These are phyloP conservation scores for Delphinapterus leucas DNA, from an alignment of 2,113 vertebrate genomes.

Conservation along the genomic window DNA sequence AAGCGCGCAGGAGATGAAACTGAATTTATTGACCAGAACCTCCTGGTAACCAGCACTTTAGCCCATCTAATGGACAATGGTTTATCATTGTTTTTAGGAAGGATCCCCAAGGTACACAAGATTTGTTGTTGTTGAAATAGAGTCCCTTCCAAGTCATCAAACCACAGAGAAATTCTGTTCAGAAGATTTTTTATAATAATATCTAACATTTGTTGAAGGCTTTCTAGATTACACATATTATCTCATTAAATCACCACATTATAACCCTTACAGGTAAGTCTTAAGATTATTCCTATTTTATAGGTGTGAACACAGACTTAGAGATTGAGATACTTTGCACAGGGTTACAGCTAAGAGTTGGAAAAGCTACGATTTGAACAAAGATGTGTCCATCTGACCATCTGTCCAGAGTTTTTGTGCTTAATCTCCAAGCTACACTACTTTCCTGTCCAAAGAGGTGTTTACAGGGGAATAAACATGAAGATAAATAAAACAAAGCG, in stretches of 20 bases:
- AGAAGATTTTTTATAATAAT: background rate
- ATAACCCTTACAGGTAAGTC: background rate
- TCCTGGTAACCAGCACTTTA: background rate
- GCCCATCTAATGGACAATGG: background rate
- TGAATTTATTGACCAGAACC: background rate
- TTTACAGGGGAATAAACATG: background rate
- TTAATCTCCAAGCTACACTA: background rate
- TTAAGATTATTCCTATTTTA: background rate
- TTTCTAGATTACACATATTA: background rate
- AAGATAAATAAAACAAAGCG: background rate
- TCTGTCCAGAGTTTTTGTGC: background rate
- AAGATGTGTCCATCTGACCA: background rate
- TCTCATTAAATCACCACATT: background rate
- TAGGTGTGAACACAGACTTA: background rate
- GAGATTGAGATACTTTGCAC: background rate
- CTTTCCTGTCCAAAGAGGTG: background rate
- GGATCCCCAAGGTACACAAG: background rate
- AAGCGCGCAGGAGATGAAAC: background rate
- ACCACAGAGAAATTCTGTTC: background rate
- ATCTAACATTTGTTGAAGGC: background rate
- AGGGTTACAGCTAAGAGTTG: background rate
- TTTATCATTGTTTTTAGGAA: background rate
- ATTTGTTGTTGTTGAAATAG: background rate
- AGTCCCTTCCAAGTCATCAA: background rate
- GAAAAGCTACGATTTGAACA: background rate